A percentile compares a stretch with the other conserved stretches of the same genome.
phyloP scores from a whole-genome alignment of 2,888 invertebrate species.

The Hydrotaea diabolus region DNA sequence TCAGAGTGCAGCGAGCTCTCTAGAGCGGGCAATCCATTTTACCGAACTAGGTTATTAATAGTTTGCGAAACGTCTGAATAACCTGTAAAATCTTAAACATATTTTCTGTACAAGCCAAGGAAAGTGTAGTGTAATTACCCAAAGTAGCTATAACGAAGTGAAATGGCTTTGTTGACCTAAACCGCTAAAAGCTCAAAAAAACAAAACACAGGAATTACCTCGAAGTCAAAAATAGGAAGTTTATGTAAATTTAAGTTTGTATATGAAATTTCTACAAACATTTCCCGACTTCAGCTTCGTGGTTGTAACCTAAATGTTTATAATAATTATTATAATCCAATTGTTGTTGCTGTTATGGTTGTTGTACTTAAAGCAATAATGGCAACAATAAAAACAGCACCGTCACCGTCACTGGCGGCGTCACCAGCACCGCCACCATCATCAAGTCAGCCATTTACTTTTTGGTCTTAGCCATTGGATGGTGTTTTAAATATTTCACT shows the following conservation, averaged over 20 bases:
- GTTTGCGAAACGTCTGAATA: too few relatives aligned
- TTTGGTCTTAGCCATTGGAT: slow-evolving; percentile 11
- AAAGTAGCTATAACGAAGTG: too few relatives aligned
- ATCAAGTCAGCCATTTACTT: slow-evolving; percentile 28
- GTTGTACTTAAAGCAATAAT: slow-evolving; percentile 2
- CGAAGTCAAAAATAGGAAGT: too few relatives aligned
- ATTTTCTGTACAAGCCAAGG: too few relatives aligned
- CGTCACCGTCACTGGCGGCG: not conserved
- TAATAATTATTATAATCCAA: not conserved
- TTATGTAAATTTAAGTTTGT: not conserved
- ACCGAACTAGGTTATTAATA: too few relatives aligned
- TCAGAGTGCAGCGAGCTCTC: too few relatives aligned
- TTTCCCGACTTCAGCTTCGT: not conserved
- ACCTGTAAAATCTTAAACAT: too few relatives aligned
- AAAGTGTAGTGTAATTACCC: too few relatives aligned
- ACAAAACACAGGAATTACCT: slow-evolving; percentile 8
- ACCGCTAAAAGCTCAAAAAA: not conserved
- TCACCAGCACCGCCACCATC: not conserved
- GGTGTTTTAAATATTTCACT: slow-evolving; percentile 30
- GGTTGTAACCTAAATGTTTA: not conserved
- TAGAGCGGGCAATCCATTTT: too few relatives aligned
- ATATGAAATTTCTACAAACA: not conserved
- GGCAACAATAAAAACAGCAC: slow-evolving; percentile 3
- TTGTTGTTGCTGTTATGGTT: not conserved
- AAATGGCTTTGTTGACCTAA: not conserved